Evolutionary conservation across 2,113 vertebrate species (phyloP).

Genomic region (Megaceryle torquata): DNA sequence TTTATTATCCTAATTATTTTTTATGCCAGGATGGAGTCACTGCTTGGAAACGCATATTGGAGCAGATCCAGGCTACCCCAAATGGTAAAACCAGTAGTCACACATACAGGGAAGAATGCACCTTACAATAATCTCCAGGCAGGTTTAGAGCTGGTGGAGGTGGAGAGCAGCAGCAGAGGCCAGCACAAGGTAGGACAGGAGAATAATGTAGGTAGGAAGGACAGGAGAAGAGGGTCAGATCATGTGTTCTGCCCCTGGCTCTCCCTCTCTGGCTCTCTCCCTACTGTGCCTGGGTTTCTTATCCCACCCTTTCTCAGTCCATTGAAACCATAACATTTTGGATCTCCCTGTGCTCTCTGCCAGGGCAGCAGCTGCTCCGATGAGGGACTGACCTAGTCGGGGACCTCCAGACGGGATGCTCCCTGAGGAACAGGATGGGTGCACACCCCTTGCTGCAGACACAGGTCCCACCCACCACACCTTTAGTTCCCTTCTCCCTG

Average conservation of each 20-base stretch:
- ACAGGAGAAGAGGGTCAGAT: not conserved
- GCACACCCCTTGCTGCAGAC: not conserved
- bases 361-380: not conserved
- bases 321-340: rapidly evolving
- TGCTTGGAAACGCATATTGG: not conserved
- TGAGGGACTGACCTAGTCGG: not conserved
- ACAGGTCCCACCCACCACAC: not conserved
- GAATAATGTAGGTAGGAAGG: not conserved
- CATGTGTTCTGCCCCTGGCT: not conserved
- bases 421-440: not conserved
- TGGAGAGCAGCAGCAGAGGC: not conserved
- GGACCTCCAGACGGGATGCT: not conserved
- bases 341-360: not conserved
- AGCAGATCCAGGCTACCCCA: not conserved
- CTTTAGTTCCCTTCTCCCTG: not conserved
- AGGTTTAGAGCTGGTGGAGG: not conserved
- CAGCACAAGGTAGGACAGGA: not conserved
- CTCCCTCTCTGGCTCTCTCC: too few relatives aligned
- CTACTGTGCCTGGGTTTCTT: not conserved
- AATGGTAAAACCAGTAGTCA: not conserved
- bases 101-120: not conserved
- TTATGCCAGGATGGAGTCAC: not conserved
- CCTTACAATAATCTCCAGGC: not conserved
- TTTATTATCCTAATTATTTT: not conserved
- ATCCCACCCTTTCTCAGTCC: not conserved